Base-by-base conservation (phyloP, 1,140 invertebrate genomes). In the Drosophila dunni region DNA sequence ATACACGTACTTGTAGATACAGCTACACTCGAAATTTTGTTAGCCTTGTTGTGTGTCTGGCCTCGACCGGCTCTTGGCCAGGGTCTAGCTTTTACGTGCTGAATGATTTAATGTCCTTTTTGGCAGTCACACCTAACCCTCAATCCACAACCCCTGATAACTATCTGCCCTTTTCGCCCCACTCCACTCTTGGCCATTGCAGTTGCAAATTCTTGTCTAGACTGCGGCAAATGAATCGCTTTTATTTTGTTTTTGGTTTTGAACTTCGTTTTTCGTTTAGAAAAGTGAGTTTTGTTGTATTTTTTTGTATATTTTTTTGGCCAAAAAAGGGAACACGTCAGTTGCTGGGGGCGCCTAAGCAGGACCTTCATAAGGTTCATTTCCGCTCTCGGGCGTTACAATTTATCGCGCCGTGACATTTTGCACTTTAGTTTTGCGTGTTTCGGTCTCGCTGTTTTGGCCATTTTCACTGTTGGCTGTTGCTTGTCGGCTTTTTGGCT, bases 101-200 rank as follows among this genome's bases (percentile, higher is more conserved):
- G 81, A 89, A 88, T 88, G 84, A 88, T 89, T 88, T 88, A 88
- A 88, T 88, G 84, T 88, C 84, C 84, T 88, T 88, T 88, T 88
- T 88, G 83, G 83, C 83, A 89, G 77, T 56, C 61, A 81, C 82
- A 73, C 82, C 66, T 65, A 46, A 56, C 29, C 11, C 34, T 38
- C 20, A 33, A 24, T 42, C 24, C 58, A 24, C 24, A 42, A 15
- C 54, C 42, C 44, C 13, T 50, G 50, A 46, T 20, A 42, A 13
- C 58, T 36, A 45, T 40, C 40, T 46, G 9, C 66, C 66, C 54
- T 20, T 11, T 5, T 9, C 29, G 42, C 7, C 34, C 8, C 24
- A 7, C 6, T 7, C 11, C 34, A 29, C 40, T 9, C 13, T 44
- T 45, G 50, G 56, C 73, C 70, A 61, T 65, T 88, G 83, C 80